Conservation (phyloP, 2,888 invertebrate species). For the Chaetogeoica ovagalla region DNA sequence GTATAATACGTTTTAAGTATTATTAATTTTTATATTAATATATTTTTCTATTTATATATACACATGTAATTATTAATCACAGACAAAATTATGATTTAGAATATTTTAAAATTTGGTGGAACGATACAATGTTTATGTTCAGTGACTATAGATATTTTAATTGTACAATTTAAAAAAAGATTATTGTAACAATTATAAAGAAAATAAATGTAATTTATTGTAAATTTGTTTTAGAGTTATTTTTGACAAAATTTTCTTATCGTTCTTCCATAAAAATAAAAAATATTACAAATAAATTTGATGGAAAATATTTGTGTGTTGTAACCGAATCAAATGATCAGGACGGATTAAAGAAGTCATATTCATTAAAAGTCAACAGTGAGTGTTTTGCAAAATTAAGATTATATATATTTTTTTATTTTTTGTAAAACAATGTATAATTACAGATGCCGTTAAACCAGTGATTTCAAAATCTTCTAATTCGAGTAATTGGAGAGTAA, state of each 20-base stretch:
- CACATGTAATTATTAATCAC: no score
- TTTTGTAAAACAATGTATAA: not conserved
- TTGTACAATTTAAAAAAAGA: not conserved
- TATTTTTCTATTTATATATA: no score
- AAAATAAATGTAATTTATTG: not conserved
- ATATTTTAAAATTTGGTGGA: no score
- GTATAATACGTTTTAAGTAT: no score
- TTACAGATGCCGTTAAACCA: slow-evolving; percentile 20
- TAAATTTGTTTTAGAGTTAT: slow-evolving; percentile 56
- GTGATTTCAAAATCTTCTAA: not conserved
- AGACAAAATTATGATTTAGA: no score
- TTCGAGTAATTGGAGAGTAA: slow-evolving; percentile 57
- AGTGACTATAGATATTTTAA: not conserved
- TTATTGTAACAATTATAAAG: no score
- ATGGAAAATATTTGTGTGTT: slow-evolving; percentile 58
- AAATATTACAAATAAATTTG: slow-evolving; percentile 58
- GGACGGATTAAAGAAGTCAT: not conserved
- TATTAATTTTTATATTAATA: no score
- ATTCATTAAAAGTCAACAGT: slow-evolving; percentile 38
- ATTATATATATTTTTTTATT: not conserved
- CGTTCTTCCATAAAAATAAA: slow-evolving; percentile 59
- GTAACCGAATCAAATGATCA: slow-evolving; percentile 54
- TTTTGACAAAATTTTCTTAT: slow-evolving; percentile 59
- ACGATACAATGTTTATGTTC: no score
- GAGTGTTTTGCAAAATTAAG: slow-evolving; percentile 7